A percentile compares a stretch with the other conserved stretches of the same genome.
These are phyloP conservation scores for Andrena hattorfiana DNA, from an alignment of 2,888 invertebrate genomes.

Conservation along the genomic window DNA sequence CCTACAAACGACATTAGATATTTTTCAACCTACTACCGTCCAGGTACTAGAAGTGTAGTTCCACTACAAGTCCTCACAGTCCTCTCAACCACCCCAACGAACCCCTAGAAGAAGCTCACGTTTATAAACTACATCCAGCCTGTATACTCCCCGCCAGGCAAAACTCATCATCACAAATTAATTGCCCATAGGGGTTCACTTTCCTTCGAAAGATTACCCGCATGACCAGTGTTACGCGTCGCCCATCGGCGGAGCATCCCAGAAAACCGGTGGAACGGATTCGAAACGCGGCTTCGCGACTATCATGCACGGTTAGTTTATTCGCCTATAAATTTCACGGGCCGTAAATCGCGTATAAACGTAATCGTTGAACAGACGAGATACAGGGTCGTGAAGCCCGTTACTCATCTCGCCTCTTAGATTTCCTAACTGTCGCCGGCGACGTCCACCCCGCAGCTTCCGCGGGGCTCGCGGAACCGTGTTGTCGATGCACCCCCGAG, in stretches of 20 bases:
- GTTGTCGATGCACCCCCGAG: slow-evolving; percentile 46
- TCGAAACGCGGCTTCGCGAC: slow-evolving; percentile 2
- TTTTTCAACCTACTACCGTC: not conserved
- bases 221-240: not conserved
- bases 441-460: slow-evolving; percentile 30
- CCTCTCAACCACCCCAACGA: not conserved
- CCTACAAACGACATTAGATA: not conserved
- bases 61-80: not conserved
- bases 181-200: slow-evolving; percentile 1
- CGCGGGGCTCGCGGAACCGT: slow-evolving; percentile 21
- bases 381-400: slow-evolving; percentile 30
- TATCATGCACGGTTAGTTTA: slow-evolving; percentile 42
- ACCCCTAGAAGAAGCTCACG: not conserved
- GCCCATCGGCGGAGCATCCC: not conserved
- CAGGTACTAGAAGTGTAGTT: not conserved
- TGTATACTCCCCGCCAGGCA: not conserved
- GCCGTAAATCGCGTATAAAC: slow-evolving; percentile 58
- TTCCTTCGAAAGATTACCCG: not conserved
- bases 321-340: slow-evolving; percentile 49
- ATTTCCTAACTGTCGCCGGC: slow-evolving; percentile 52
- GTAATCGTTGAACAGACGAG: slow-evolving; percentile 49
- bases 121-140: not conserved
- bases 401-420: slow-evolving; percentile 57
- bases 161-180: not conserved
- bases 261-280: not conserved